Evolutionary conservation across 2,888 invertebrate genomes (phyloP).

Genomic region (Cephus spinipes): DNA sequence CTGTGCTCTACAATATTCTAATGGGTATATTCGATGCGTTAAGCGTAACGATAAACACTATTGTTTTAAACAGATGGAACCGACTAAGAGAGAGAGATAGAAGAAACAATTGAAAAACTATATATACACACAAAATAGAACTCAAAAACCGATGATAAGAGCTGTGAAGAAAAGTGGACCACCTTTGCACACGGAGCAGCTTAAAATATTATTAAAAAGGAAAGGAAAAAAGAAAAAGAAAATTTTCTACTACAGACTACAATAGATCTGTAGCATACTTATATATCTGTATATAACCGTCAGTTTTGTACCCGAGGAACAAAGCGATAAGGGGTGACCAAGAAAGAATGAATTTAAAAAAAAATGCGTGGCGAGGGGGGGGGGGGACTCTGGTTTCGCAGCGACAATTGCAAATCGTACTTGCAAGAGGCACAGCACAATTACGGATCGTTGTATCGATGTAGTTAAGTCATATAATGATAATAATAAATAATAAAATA

Average conservation of each 20-base stretch:
- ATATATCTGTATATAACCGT: conserved; percentile 10
- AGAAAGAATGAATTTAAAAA: background rate
- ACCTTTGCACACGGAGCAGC: conserved; percentile 43
- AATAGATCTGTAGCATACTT: background rate
- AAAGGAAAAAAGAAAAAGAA: background rate
- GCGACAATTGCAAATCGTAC: conserved; percentile 25
- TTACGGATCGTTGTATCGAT: conserved; percentile 43
- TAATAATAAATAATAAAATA: conserved; percentile 23
- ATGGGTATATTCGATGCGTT: conserved; percentile 34
- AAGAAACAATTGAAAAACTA: conserved; percentile 1
- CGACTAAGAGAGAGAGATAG: conserved; percentile 11
- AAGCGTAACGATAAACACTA: conserved; percentile 2
- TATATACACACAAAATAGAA: background rate
- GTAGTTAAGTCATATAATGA: conserved; percentile 18
- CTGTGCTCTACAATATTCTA: conserved; percentile 17
- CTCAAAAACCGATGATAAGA: conserved; percentile 43
- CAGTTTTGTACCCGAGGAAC: conserved; percentile 2
- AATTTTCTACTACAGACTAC: background rate
- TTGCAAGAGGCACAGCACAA: conserved; percentile 48
- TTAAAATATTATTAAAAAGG: conserved; percentile 20
- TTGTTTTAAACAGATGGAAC: background rate
- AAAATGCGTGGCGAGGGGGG: background rate
- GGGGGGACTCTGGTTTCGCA: background rate
- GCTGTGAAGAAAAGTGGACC: conserved; percentile 59
- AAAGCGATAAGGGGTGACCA: too few species aligned